Evolutionary conservation across 2,888 invertebrate genomes (phyloP), one percentile per base, ranked within the genome.

Genomic region (Dermolepida albohirtum): DNA sequence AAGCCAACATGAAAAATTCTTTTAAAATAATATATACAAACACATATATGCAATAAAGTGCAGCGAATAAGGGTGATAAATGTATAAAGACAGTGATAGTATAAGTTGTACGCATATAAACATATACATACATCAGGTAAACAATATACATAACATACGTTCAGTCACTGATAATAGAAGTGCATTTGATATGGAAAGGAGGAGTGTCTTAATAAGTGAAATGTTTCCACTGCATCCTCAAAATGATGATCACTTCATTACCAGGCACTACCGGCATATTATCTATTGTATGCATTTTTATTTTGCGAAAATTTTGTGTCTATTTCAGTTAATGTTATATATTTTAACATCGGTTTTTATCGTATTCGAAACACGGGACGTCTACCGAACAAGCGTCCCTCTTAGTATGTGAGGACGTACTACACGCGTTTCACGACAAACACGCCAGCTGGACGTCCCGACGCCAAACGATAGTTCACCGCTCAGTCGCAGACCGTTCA

Each of bases 401-500:
- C 12, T 49, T 22, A 40, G 47, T 12, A 34, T 17, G 22, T 17
- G 29, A n/a, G 41, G 43, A 41, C 59, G 16, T 41, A 51, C 59
- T 66, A 51, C 57, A 50, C 50, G 59, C 51, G 62, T 16, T 59
- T 27, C 27, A 14, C 39, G 34, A 50, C 50, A 39, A 40, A 51
- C 47, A 55, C 52, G 44, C 59, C 57, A 51, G 59, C 50, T 50
- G 57, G 49, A 50, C 43, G 49, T 66, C 66, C 40, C 41, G 64
- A 64, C 52, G 66, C 57, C 66, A 7, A 49, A 57, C 50, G 34
- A 57, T 59, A 66, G 57, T 57, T 66, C 57, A 66, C 59, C 51
- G 66, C 59, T 66, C 66, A 66, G 66, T 50, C 66, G 66, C 66
- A 57, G 57, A 50, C 43, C 66, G 66, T 66, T 51, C 50, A 8